phyloP scores from a whole-genome alignment of 1,140 invertebrate species.

The Apis dorsata region DNA sequence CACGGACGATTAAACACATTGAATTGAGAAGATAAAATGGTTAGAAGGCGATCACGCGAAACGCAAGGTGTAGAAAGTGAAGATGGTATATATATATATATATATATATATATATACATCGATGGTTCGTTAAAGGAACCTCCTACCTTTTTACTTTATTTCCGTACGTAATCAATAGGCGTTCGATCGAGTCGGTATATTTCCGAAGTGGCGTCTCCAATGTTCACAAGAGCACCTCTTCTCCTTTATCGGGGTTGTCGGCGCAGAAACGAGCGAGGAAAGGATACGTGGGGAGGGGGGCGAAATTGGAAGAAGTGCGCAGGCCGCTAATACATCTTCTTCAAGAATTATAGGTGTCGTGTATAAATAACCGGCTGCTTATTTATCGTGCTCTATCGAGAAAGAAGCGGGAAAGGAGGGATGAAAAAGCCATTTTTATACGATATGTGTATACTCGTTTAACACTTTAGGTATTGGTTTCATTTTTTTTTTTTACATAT shows the following conservation, averaged over 20 bases:
- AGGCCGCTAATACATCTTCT: constrained; percentile 26
- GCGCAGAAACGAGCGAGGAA: background rate
- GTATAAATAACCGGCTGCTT: constrained; percentile 57
- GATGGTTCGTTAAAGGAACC: constrained; percentile 36
- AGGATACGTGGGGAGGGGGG: background rate
- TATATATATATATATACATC: background rate
- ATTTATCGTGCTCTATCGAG: constrained; percentile 43
- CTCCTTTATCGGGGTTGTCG: constrained; percentile 21
- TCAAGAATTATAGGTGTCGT: constrained; percentile 29
- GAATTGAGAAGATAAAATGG: background rate
- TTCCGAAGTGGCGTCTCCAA: constrained; percentile 51
- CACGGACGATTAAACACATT: background rate
- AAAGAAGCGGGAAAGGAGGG: background rate
- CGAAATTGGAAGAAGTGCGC: background rate
- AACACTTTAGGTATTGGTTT: background rate
- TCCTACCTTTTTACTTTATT: constrained; percentile 59
- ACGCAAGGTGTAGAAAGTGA: background rate
- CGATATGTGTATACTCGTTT: background rate
- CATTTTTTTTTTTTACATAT: too few relatives aligned
- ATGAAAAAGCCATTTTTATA: background rate
- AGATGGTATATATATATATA: too few relatives aligned
- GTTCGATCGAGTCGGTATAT: constrained; percentile 58
- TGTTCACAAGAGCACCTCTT: constrained; percentile 1
- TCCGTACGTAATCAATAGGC: constrained; percentile 61
- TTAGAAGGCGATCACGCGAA: background rate